Conservation (phyloP, 92 coral and sea anemone species). For the Palythoa grandis region DNA sequence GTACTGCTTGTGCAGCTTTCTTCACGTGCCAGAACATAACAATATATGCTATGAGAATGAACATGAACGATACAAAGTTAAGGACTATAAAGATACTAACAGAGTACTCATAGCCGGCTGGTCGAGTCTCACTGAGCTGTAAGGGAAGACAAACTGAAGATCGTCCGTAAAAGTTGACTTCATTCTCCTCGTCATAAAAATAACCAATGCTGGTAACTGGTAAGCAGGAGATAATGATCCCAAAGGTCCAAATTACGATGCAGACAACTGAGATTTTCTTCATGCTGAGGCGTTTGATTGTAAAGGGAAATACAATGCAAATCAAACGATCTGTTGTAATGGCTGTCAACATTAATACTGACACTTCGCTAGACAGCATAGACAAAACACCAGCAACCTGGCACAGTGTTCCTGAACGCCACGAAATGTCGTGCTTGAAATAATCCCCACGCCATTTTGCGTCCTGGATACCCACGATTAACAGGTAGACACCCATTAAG, state of each 20-base stretch:
- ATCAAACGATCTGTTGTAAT: slow-evolving; percentile 60
- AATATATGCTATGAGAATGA: slow-evolving; percentile 55
- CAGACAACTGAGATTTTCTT: slow-evolving; percentile 6
- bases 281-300: slow-evolving; percentile 27
- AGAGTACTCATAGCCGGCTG: slow-evolving; percentile 63
- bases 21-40: slow-evolving; percentile 54
- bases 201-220: slow-evolving; percentile 38
- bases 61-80: slow-evolving; percentile 54
- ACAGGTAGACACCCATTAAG: slow-evolving; percentile 67
- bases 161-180: slow-evolving; percentile 51
- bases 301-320: slow-evolving; percentile 54
- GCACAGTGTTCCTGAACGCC: slow-evolving; percentile 56
- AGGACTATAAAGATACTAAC: slow-evolving; percentile 61
- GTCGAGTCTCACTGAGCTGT: slow-evolving; percentile 49
- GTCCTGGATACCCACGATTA: slow-evolving; percentile 56
- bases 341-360: slow-evolving; percentile 52
- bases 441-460: slow-evolving; percentile 56
- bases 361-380: slow-evolving; percentile 60
- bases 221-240: slow-evolving; percentile 34
- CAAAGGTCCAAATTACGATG: slow-evolving; percentile 45
- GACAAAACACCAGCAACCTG: slow-evolving; percentile 54
- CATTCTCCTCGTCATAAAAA: slow-evolving; percentile 39
- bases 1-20: slow-evolving; percentile 42
- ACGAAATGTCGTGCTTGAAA: slow-evolving; percentile 49
- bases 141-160: slow-evolving; percentile 70